Percentiles rank a stretch among this genome's conserved stretches.
Conservation (phyloP, 92 coral and sea anemone genomes). For the Umimayanthus chanpuru region DNA sequence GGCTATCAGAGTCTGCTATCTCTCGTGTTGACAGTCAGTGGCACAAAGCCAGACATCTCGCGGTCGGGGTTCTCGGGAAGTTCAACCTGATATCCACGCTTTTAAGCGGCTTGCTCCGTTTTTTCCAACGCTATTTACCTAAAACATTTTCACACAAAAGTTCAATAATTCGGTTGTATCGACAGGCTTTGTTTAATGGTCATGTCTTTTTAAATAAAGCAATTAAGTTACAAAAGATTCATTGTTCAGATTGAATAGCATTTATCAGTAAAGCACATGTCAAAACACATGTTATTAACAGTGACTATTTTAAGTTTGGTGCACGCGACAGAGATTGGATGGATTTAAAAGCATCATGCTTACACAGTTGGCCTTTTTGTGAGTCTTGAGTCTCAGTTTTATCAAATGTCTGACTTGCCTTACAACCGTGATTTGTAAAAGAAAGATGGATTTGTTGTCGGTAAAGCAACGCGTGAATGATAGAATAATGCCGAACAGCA, state of each 20-base stretch:
- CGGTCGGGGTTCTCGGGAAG: slow-evolving; percentile 71
- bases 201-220: slow-evolving; percentile 92
- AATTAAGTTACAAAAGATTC: slow-evolving; percentile 85
- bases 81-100: slow-evolving; percentile 70
- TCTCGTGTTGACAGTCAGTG: slow-evolving; percentile 80
- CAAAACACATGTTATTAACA: slow-evolving; percentile 94
- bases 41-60: slow-evolving; percentile 76
- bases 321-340: slow-evolving; percentile 68
- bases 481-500: slow-evolving; percentile 14
- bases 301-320: slow-evolving; percentile 75
- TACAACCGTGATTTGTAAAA: slow-evolving; percentile 46
- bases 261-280: slow-evolving; percentile 95
- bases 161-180: slow-evolving; percentile 89
- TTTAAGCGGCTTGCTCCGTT: slow-evolving; percentile 56
- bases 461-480: background rate
- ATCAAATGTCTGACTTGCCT: slow-evolving; percentile 54
- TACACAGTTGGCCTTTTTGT: slow-evolving; percentile 77
- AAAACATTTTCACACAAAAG: slow-evolving; percentile 83
- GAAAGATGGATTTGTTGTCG: background rate
- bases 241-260: slow-evolving; percentile 82
- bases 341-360: slow-evolving; percentile 72
- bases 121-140: slow-evolving; percentile 61
- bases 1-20: slow-evolving; percentile 77
- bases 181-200: slow-evolving; percentile 78
- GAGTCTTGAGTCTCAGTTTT: slow-evolving; percentile 45